These are phyloP conservation scores for Acromyrmex charruanus DNA, from an alignment of 1,140 invertebrate species.

Conservation along the genomic window DNA sequence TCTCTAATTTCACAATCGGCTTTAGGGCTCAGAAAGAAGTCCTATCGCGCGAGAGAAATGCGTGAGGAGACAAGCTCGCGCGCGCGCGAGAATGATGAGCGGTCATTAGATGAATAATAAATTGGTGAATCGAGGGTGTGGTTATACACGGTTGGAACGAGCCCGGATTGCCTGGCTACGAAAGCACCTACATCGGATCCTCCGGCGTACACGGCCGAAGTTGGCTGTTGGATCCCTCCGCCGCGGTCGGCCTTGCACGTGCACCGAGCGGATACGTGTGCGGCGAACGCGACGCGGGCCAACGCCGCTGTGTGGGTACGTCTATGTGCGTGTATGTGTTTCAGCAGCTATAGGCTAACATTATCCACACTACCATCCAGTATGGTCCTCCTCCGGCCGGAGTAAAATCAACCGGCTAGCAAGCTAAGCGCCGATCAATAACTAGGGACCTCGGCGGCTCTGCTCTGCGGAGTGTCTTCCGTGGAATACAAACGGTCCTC, in stretches of 20 bases:
- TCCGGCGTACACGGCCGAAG: constrained; percentile 65
- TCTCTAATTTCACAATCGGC: neutral
- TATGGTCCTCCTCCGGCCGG: constrained; percentile 81
- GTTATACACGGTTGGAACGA: constrained; percentile 79
- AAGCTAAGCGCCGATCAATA: constrained; percentile 82
- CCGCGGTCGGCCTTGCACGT: constrained; percentile 48
- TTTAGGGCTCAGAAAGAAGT: constrained; percentile 1
- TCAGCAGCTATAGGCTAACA: constrained; percentile 73
- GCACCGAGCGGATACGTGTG: constrained; percentile 38
- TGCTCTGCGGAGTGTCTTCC: constrained; percentile 67
- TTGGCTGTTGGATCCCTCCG: constrained; percentile 51
- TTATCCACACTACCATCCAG: constrained; percentile 78
- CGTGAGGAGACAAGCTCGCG: neutral
- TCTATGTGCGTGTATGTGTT: neutral
- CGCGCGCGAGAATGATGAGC: constrained; percentile 40
- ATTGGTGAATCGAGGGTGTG: constrained; percentile 83
- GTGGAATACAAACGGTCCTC: constrained; percentile 58
- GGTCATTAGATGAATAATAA: constrained; percentile 82
- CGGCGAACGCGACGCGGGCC: constrained; percentile 3
- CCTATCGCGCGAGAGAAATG: constrained; percentile 21
- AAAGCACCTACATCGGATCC: constrained; percentile 79
- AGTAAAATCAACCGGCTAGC: constrained; percentile 80
- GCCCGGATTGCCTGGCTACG: constrained; percentile 82
- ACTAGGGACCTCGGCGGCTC: constrained; percentile 77
- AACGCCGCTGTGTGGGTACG: constrained; percentile 5